These are phyloP conservation scores for Catagonus wagneri DNA, from an alignment of 2,113 vertebrate species.

Conservation along the genomic window DNA sequence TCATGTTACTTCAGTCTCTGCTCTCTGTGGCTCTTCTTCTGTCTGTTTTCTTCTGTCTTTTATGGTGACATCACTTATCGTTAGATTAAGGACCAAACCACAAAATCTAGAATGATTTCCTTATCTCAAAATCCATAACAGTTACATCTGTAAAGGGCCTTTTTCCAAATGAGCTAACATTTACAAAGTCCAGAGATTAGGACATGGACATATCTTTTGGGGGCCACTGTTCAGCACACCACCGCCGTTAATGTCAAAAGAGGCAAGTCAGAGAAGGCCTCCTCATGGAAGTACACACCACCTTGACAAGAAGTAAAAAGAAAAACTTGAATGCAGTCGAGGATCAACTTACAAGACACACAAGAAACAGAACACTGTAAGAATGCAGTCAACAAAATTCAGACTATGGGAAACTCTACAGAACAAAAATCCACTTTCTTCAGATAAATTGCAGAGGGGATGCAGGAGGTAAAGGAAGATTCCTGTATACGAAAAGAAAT, in stretches of 20 bases:
- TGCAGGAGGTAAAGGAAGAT: background rate
- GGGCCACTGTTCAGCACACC: background rate
- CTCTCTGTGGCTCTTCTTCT: background rate
- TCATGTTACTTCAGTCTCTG: background rate
- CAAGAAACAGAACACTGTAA: background rate
- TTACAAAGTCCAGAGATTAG: background rate
- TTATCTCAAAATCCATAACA: background rate
- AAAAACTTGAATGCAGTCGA: background rate
- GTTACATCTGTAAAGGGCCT: background rate
- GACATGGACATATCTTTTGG: background rate
- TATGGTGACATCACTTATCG: background rate
- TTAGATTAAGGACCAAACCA: background rate
- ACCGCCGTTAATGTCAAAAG: background rate
- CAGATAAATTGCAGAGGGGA: background rate
- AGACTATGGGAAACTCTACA: background rate
- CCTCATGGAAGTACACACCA: background rate
- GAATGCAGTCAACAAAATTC: background rate
- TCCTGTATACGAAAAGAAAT: background rate
- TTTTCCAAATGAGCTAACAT: slow-evolving; percentile 15
- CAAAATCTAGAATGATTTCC: background rate
- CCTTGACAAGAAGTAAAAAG: background rate
- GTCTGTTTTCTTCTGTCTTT: background rate
- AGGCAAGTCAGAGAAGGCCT: background rate
- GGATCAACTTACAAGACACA: background rate
- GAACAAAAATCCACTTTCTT: slow-evolving; percentile 25